These are phyloP conservation scores for Calameuta filiformis DNA, from an alignment of 2,888 invertebrate species.

Conservation along the genomic window DNA sequence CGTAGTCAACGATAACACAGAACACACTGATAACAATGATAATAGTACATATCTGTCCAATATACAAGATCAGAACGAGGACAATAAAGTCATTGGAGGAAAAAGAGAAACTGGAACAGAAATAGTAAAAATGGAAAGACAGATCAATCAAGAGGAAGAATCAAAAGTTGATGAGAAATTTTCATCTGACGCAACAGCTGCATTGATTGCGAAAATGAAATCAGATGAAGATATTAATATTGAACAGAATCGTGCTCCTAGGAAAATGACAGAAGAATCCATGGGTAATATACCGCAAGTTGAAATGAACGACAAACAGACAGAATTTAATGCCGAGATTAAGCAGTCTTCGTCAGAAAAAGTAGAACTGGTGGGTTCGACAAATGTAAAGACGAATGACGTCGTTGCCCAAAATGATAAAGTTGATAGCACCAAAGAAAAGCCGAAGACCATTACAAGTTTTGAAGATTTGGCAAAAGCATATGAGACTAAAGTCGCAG, in stretches of 20 bases:
- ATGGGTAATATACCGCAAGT: background rate
- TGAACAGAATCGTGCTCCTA: background rate
- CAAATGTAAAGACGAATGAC: background rate
- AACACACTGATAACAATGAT: background rate
- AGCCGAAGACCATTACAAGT: background rate
- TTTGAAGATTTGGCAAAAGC: constrained; percentile 17
- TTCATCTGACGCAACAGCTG: background rate
- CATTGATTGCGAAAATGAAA: background rate
- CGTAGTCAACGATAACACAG: background rate
- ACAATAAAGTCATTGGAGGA: background rate
- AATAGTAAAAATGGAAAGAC: background rate
- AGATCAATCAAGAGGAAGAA: background rate
- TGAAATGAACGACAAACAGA: background rate
- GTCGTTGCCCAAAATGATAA: background rate
- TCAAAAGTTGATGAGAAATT: background rate
- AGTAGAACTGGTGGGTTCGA: background rate
- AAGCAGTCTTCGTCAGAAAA: background rate
- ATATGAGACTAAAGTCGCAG: constrained; percentile 21
- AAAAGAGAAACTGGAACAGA: background rate
- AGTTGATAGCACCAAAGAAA: background rate
- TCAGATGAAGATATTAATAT: background rate
- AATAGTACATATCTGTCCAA: background rate
- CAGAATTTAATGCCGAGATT: background rate
- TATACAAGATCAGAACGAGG: background rate
- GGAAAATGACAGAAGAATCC: background rate